A percentile compares a stretch with the other conserved stretches of the same genome.
Conservation (phyloP, 64 coral and sea anemone genomes). For the Astreopora myriophthalma region DNA sequence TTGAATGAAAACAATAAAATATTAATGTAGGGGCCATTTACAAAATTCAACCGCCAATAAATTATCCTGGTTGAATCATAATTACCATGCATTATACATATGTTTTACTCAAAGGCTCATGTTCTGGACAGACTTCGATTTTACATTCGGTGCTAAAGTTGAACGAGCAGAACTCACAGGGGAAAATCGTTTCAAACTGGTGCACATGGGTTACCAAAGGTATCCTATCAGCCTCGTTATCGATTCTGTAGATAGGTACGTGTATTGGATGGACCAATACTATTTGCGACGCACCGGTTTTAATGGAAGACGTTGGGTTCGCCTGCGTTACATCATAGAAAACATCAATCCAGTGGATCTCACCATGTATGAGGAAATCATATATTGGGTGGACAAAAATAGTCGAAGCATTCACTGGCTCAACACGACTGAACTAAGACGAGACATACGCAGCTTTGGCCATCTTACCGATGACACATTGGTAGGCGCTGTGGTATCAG, state of each 20-base stretch:
- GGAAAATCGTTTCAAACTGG: constrained; percentile 1
- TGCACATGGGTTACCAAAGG: not conserved
- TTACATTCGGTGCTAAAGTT: not conserved
- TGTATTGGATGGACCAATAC: constrained; percentile 16
- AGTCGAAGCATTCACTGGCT: constrained; percentile 4
- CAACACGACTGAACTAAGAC: not conserved
- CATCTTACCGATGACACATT: not conserved
- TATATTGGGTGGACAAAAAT: constrained; percentile 28
- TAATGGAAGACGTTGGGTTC: not conserved
- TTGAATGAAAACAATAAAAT: no score
- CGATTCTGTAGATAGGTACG: not conserved
- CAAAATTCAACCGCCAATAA: no score
- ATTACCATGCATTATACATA: no score
- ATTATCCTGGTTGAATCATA: no score
- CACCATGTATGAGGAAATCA: not conserved
- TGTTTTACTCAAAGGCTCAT: not conserved
- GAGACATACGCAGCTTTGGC: not conserved
- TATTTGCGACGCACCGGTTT: constrained; percentile 31
- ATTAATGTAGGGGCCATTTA: no score
- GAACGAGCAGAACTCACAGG: constrained; percentile 53
- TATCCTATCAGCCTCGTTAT: constrained; percentile 19
- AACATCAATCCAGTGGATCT: constrained; percentile 34
- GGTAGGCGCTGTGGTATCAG: constrained; percentile 1
- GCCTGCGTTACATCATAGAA: not conserved
- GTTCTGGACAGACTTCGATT: constrained; percentile 58